Evolutionary conservation across 1,140 invertebrate species (phyloP).

Genomic region (Lysiphlebus fabarum): DNA sequence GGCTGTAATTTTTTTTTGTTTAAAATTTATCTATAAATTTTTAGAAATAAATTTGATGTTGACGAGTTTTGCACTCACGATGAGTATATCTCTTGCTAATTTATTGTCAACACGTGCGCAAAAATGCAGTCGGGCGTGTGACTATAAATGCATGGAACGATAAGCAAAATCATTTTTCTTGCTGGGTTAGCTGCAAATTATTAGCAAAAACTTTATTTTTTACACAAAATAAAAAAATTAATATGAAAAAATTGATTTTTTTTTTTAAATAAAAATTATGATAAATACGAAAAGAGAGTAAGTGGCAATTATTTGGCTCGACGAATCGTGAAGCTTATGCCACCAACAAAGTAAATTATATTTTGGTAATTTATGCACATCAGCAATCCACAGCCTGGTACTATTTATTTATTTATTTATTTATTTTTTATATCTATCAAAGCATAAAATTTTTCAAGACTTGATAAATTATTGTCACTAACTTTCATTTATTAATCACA

Average conservation of each 20-base stretch:
- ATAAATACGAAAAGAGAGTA: neutral
- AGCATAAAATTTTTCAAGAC: neutral
- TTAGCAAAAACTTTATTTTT: constrained; percentile 12
- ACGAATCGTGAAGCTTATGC: constrained; percentile 6
- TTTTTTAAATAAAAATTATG: neutral
- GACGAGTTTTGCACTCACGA: constrained; percentile 13
- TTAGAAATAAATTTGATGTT: neutral
- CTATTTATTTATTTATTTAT: too few species aligned
- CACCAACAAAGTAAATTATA: constrained; percentile 3
- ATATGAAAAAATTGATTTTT: neutral
- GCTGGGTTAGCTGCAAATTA: constrained; percentile 18
- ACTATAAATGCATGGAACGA: constrained; percentile 15
- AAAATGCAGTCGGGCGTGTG: constrained; percentile 12
- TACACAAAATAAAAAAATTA: constrained; percentile 9
- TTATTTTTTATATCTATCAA: too few species aligned
- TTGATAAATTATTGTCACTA: neutral
- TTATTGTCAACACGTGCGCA: constrained; percentile 25
- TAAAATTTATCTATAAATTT: neutral
- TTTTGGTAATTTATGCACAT: neutral
- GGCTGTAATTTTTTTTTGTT: neutral
- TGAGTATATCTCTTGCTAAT: constrained; percentile 10
- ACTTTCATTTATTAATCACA: neutral
- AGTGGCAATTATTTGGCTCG: constrained; percentile 16
- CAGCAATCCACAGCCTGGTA: too few species aligned
- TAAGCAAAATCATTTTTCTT: constrained; percentile 10